phyloP scores from a whole-genome alignment of 1,140 invertebrate genomes.

The Lanistes nyassanus region DNA sequence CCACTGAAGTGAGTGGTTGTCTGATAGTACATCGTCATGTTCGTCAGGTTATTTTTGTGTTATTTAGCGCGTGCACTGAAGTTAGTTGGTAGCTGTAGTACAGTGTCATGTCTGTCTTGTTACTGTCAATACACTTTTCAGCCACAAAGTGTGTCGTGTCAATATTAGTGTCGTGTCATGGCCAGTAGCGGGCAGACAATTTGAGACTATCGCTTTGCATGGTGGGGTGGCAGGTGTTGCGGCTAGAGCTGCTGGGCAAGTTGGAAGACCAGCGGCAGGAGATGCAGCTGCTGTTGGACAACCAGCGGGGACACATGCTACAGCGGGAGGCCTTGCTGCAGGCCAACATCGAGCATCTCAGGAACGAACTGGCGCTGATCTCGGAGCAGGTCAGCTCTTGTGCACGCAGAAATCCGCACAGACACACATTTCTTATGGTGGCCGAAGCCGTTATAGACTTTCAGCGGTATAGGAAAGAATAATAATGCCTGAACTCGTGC shows the following conservation, averaged over 20 bases:
- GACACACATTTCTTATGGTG: not conserved
- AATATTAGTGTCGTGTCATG: no score
- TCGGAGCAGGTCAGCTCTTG: conserved; percentile 31
- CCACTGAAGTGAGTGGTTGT: no score
- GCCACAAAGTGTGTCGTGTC: no score
- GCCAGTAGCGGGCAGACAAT: no score
- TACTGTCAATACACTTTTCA: no score
- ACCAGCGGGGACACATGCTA: conserved; percentile 60
- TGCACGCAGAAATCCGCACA: not conserved
- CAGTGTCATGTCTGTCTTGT: no score
- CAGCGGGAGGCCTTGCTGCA: conserved; percentile 52
- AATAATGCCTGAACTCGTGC: not conserved
- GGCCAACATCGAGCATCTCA: conserved; percentile 48
- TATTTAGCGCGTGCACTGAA: no score
- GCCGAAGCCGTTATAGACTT: not conserved
- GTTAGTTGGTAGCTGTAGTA: no score
- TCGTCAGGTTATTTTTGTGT: no score
- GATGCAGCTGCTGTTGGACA: conserved; percentile 55
- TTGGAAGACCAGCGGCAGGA: conserved; percentile 53
- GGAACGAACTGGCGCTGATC: conserved; percentile 42
- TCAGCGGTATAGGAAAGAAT: no score
- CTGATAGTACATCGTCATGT: no score
- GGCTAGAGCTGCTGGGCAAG: conserved; percentile 55
- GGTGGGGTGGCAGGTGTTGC: conserved; percentile 41
- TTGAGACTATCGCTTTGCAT: no score